Conservation (phyloP, 2,797 vertebrate species). For the Rhabdophis nuchalis region DNA sequence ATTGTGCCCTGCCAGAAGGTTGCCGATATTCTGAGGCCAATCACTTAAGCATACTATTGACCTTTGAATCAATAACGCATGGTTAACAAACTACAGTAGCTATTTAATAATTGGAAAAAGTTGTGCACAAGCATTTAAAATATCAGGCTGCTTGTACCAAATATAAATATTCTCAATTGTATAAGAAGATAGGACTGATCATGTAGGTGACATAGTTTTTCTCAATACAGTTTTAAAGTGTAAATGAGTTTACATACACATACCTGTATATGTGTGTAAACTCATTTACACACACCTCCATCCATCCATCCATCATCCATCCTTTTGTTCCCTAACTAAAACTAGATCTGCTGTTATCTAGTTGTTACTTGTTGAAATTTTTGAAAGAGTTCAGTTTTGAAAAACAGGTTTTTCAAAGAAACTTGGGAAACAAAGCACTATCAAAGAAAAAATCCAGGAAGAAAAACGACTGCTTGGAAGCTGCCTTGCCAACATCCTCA, state of each 20-base stretch:
- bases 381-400: background rate
- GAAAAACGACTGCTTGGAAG: background rate
- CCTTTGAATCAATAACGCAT: background rate
- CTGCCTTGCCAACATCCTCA: background rate
- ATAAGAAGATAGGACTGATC: background rate
- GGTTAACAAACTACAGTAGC: background rate
- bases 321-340: background rate
- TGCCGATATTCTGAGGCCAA: background rate
- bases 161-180: background rate
- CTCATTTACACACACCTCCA: too few relatives aligned
- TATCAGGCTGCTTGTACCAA: background rate
- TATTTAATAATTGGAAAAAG: background rate
- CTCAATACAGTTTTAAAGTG: background rate
- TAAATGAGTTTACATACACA: background rate
- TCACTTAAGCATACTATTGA: background rate
- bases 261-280: too few relatives aligned
- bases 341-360: background rate
- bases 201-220: background rate
- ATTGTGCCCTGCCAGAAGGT: background rate
- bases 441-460: background rate
- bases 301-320: background rate
- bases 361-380: background rate
- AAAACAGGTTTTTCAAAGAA: background rate
- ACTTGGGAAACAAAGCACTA: background rate
- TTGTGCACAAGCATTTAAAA: background rate